Percentiles rank a stretch among this genome's conserved stretches.
Conservation (phyloP, 2,797 vertebrate species). For the Knipowitschia caucasica region DNA sequence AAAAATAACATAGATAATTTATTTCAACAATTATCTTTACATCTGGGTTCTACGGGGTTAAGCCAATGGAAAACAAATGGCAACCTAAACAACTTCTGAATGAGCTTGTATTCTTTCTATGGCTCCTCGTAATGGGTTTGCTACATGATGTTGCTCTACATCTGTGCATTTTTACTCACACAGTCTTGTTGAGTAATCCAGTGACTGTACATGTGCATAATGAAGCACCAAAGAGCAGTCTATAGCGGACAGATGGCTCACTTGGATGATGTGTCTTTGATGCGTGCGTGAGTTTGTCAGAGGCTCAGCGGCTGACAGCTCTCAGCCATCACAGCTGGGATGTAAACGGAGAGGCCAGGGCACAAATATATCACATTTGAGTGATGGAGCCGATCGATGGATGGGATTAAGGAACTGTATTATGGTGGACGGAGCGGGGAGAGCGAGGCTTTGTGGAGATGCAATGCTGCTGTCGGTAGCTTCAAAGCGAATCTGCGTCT, state of each 20-base stretch:
- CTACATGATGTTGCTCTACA: no score
- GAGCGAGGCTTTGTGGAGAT: constrained; percentile 24
- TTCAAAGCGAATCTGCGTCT: constrained; percentile 5
- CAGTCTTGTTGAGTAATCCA: constrained; percentile 17
- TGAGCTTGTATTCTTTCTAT: neutral
- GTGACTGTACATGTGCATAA: constrained; percentile 28
- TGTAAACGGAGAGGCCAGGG: constrained; percentile 23
- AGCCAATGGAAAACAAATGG: no score
- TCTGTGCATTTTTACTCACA: constrained; percentile 1
- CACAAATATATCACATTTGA: constrained; percentile 15
- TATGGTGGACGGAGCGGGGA: constrained; percentile 28
- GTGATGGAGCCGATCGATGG: constrained; percentile 34
- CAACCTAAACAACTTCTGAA: neutral
- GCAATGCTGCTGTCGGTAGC: constrained; percentile 17
- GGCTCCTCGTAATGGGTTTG: neutral
- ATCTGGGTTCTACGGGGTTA: no score
- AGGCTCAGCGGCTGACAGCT: constrained; percentile 37
- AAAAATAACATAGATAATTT: no score
- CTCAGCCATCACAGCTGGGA: constrained; percentile 35
- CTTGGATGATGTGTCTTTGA: constrained; percentile 64
- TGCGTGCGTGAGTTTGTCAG: constrained; percentile 44
- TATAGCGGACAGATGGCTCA: constrained; percentile 51
- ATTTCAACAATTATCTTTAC: no score
- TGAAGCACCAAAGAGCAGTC: constrained; percentile 18
- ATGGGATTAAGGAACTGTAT: constrained; percentile 34